Conservation (phyloP, 2,888 invertebrate species). For the Megamerina dolium region DNA sequence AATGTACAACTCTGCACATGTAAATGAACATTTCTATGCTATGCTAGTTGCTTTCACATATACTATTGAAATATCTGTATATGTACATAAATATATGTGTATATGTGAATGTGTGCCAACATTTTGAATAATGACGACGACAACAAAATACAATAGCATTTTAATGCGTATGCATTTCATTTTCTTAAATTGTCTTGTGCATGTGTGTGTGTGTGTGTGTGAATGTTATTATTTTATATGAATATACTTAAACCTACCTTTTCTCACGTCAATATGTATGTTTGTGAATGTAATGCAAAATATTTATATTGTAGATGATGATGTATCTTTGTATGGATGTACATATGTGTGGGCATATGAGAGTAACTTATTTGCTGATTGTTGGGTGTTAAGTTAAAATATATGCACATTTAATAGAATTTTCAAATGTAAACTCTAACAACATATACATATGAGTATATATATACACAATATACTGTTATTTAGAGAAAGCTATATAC, state of each 20-base stretch:
- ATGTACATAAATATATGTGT: not conserved
- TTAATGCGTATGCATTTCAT: constrained; percentile 2
- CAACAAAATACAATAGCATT: not conserved
- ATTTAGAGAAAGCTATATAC: too few species aligned
- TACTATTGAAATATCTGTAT: too few species aligned
- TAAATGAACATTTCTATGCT: too few species aligned
- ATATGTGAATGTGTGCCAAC: not conserved
- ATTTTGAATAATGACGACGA: constrained; percentile 1
- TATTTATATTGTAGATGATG: not conserved
- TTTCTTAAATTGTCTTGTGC: not conserved
- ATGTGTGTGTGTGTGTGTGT: not conserved
- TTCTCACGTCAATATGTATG: not conserved
- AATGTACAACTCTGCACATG: too few species aligned
- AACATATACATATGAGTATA: not conserved
- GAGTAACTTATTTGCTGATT: too few species aligned
- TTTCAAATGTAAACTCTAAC: not conserved
- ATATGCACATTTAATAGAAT: not conserved
- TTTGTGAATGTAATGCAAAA: not conserved
- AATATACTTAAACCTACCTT: not conserved
- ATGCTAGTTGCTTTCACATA: too few species aligned
- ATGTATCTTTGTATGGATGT: not conserved
- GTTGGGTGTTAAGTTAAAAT: not conserved
- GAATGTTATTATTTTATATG: not conserved
- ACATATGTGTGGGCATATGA: not conserved
- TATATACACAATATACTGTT: too few species aligned